Percentiles rank a stretch among this genome's conserved stretches.
These are phyloP conservation scores for Myripristis murdjan DNA, from an alignment of 2,797 vertebrate genomes.

Conservation along the genomic window DNA sequence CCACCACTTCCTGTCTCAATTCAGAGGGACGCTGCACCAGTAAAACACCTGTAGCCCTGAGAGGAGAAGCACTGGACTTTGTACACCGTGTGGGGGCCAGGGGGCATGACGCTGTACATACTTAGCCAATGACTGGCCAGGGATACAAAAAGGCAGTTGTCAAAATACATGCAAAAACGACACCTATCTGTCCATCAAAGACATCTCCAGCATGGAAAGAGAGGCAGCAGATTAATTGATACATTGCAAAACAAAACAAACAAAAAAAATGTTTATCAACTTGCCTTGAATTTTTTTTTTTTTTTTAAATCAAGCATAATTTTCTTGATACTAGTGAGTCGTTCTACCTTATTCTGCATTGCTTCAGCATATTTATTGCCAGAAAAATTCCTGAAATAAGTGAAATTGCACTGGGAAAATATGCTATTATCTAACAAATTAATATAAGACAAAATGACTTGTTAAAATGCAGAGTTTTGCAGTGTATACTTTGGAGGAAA, in stretches of 20 bases:
- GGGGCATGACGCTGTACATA: slow-evolving; percentile 56
- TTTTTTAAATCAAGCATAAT: too few relatives aligned
- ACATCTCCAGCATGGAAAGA: slow-evolving; percentile 45
- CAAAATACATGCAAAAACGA: slow-evolving; percentile 81
- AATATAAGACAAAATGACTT: too few relatives aligned
- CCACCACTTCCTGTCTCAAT: slow-evolving; percentile 32
- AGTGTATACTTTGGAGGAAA: slow-evolving; percentile 46
- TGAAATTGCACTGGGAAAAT: too few relatives aligned
- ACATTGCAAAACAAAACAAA: too few relatives aligned
- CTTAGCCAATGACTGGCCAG: slow-evolving; percentile 67
- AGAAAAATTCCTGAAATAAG: too few relatives aligned
- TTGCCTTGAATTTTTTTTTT: too few relatives aligned
- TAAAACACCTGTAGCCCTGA: slow-evolving; percentile 77
- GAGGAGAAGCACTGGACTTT: slow-evolving; percentile 60
- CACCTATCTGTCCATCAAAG: slow-evolving; percentile 56
- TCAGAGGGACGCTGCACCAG: slow-evolving; percentile 34
- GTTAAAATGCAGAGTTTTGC: too few relatives aligned
- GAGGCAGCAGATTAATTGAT: slow-evolving; percentile 47
- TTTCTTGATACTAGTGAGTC: too few relatives aligned
- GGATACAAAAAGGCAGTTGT: slow-evolving; percentile 74
- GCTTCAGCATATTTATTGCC: too few relatives aligned
- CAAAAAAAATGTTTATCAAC: too few relatives aligned
- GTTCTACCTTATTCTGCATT: too few relatives aligned
- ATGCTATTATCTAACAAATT: too few relatives aligned
- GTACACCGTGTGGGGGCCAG: slow-evolving; percentile 71